Base-by-base conservation (phyloP, 2,888 invertebrate species). In the Drosophila testacea region DNA sequence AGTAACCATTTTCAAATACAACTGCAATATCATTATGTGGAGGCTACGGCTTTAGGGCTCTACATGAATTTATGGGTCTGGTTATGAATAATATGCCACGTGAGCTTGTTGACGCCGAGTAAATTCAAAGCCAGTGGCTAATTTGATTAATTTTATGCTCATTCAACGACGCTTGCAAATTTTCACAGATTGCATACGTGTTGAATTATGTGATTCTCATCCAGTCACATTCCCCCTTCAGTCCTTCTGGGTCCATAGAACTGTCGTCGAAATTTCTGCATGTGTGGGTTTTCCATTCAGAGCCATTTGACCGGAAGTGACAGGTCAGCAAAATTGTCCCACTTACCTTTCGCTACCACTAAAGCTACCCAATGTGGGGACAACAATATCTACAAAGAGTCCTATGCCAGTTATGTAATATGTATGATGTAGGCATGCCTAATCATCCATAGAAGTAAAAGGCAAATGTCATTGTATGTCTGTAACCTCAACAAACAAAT, bases 241-340 rank as follows among this genome's bases (percentile, higher is more conserved):
- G 2, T 10, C 30, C 44, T 3, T 11, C 11, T 4, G 4, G 3
- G n/a, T 4, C 48, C 47, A 47, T 41, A 38, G 6, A 32, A 2
- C 30, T 13, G 39, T 34, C 22, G 61, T 48, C 10, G 61, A 60
- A 75, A 68, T 75, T 86, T 79, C 62, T 75, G 81, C 69, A 71
- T 73, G 76, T 71, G 63, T 65, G 81, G 55, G 60, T 44, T 67
- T 81, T 71, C 52, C 73, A 79, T 79, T 83, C 85, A 68, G 55
- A 76, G 52, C 56, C 88, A 83, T 75, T 85, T 87, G 83, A 88
- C 88, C 87, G 86, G 88, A 88, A 88, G 81, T 79, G 87, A 79
- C 81, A 88, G 85, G 81, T 87, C 89, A 83, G 87, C 89, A 89
- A 62, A 88, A 83, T 67, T 81, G 81, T 66, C 47, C 73, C 81